Evolutionary conservation across 1,140 invertebrate species (phyloP).

Genomic region (honey bee (Apis mellifera)): Amel_HAv3.1 CM009931.2:7928001-7928500

Average conservation of each 20-base stretch:
- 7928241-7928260: conserved; percentile 86
- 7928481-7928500: background rate
- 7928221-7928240: conserved; percentile 86
- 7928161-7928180: conserved; percentile 96
- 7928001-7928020: too few relatives aligned
- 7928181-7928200: conserved; percentile 97
- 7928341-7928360: conserved; percentile 89
- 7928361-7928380: conserved; percentile 88
- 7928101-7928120: conserved; percentile 86
- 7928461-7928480: background rate
- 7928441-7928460: background rate
- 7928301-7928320: background rate
- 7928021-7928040: conserved; percentile 88
- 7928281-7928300: background rate
- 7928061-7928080: conserved; percentile 93
- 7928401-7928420: conserved; percentile 88
- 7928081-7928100: conserved; percentile 85
- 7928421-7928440: conserved; percentile 90
- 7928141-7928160: conserved; percentile 85
- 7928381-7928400: conserved; percentile 87
- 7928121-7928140: conserved; percentile 93
- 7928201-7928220: conserved; percentile 91
- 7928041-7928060: conserved; percentile 92
- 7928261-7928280: conserved; percentile 78
- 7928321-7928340: conserved; percentile 77